Percentiles rank a stretch among this genome's conserved stretches.
These are phyloP conservation scores for Tachysurus vachellii DNA, from an alignment of 2,113 vertebrate genomes.

Conservation along the genomic window DNA sequence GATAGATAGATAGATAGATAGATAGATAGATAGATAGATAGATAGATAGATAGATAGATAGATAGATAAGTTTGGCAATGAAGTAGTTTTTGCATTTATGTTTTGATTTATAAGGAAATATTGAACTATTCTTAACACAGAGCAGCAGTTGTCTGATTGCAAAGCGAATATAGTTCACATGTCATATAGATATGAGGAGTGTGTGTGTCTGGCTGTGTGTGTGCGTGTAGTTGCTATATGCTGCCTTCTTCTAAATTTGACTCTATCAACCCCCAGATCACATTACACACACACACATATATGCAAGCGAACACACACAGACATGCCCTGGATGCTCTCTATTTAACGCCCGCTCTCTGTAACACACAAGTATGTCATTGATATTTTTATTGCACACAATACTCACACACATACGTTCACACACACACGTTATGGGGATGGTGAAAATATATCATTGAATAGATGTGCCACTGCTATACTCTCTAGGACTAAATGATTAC, in stretches of 20 bases:
- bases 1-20: background rate
- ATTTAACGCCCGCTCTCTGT: background rate
- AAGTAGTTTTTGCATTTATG: too few relatives aligned
- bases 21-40: too few relatives aligned
- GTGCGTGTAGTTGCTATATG: background rate
- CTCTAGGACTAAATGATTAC: background rate
- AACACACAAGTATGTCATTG: constrained; percentile 11
- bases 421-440: background rate
- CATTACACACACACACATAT: constrained; percentile 29
- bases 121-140: background rate
- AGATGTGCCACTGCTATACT: too few relatives aligned
- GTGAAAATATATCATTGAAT: background rate
- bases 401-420: background rate
- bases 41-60: too few relatives aligned
- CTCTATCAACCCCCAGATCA: constrained; percentile 12
- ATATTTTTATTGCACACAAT: constrained; percentile 1
- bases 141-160: background rate
- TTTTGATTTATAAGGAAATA: too few relatives aligned
- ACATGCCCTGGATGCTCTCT: constrained; percentile 9
- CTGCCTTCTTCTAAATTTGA: background rate
- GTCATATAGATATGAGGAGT: background rate
- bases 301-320: background rate
- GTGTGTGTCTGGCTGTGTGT: constrained; percentile 5
- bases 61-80: too few relatives aligned
- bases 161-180: background rate